Percentiles rank a stretch among this genome's conserved stretches.
Evolutionary conservation across 2,888 invertebrate genomes (phyloP).

Genomic region (Andricus quercusramuli): DNA sequence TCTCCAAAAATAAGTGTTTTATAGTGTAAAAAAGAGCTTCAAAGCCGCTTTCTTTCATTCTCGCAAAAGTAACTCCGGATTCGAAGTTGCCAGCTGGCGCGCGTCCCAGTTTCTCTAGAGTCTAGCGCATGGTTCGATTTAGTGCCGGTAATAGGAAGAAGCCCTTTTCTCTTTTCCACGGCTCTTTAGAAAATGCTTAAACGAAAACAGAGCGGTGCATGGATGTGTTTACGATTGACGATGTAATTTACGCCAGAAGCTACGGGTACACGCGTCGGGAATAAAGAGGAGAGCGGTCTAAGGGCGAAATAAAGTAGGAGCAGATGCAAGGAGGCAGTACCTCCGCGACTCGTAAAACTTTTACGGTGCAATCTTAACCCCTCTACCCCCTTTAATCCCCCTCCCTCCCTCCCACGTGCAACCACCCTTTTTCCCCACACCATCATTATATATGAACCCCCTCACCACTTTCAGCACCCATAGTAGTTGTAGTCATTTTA

Average conservation of each 20-base stretch:
- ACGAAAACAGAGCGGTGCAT: conserved; percentile 29
- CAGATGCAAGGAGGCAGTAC: conserved; percentile 68
- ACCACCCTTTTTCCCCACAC: conserved; percentile 27
- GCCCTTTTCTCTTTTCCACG: conserved; percentile 40
- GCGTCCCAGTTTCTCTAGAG: neutral
- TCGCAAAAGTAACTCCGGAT: neutral
- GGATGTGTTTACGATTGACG: conserved; percentile 61
- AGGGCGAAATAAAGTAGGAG: conserved; percentile 64
- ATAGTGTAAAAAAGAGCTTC: neutral
- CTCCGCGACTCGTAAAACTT: conserved; percentile 69
- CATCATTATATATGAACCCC: conserved; percentile 19
- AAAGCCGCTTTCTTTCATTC: neutral
- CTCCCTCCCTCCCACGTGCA: neutral
- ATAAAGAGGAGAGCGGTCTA: conserved; percentile 56
- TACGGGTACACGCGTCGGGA: conserved; percentile 57
- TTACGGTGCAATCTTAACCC: conserved; percentile 64
- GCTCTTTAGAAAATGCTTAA: conserved; percentile 43
- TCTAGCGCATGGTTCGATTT: neutral
- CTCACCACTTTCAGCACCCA: conserved; percentile 15
- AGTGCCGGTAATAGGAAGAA: conserved; percentile 44
- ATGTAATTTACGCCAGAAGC: conserved; percentile 61
- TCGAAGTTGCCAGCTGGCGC: neutral
- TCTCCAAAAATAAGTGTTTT: neutral
- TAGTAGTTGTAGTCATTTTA: conserved; percentile 7
- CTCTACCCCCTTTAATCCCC: conserved; percentile 3